Base-by-base conservation (phyloP, 2,113 vertebrate species). In the Cercocebus atys region DNA sequence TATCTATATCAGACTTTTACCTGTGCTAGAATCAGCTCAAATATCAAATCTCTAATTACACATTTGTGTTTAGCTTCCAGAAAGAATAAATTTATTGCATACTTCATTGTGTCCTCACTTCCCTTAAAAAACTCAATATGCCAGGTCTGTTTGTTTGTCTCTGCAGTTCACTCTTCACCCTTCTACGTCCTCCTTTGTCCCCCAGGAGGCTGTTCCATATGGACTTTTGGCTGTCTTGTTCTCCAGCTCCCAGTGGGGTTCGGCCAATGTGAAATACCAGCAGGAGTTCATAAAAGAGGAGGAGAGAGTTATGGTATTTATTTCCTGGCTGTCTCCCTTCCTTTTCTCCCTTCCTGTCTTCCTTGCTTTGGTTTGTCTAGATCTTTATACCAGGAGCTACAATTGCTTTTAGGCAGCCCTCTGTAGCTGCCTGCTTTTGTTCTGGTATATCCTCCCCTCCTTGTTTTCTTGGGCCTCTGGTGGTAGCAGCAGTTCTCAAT, bases 321-420 rank as follows among this genome's bases (percentile, higher is more conserved):
- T 50, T 91, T 50, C 50, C 57, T 16, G 76, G 61, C 27, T 32
- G 27, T 27, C 47, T 90, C 17, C 8, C 25, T 66, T 6, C 6
- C 13, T 55, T 35, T 23, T 45, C 45, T 45, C 8, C 8, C 45
- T 45, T 45, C 45, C 27, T 32, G 27, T 27, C 47, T 88, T 13
- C 8, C 25, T 66, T 82, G 89, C 83, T 94, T 43, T 68, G 66
- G 18, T 87, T 93, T 70, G 35, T 38, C 64, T 78, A 32, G 13
- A 25, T 52, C 23, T 94, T 88, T 79, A 73, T 55, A 72, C 35
- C 75, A 57, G 76, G 93, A 59, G 1, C 23, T 64, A 17, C 0
- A 75, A 0, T 78, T 66, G 22, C n/a, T 80, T 59, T 27, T 6
- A 82, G 55, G 61, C 2, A 93, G 14, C 22, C 3, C 20, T 66